Evolutionary conservation across 2,797 vertebrate species (phyloP).

Genomic region (Ispidina picta): DNA sequence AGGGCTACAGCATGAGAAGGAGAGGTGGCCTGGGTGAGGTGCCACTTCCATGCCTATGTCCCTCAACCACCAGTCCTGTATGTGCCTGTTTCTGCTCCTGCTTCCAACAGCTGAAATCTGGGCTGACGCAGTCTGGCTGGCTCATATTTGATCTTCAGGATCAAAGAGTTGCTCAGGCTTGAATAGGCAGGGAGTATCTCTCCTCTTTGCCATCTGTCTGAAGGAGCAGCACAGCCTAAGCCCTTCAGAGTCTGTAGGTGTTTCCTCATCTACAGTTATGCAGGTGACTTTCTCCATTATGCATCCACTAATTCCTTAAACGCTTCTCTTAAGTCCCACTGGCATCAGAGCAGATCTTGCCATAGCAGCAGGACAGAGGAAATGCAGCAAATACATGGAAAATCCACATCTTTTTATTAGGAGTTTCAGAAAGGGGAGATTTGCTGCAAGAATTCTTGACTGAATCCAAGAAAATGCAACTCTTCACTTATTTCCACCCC

Average conservation of each 20-base stretch:
- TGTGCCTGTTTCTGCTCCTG: neutral
- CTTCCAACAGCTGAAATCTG: neutral
- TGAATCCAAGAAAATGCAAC: neutral
- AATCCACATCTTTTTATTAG: neutral
- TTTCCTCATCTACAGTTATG: fast-evolving
- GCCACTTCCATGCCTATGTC: fast-evolving
- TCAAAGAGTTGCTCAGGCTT: neutral
- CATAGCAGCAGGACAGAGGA: neutral
- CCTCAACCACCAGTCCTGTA: neutral
- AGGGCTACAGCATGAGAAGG: fast-evolving
- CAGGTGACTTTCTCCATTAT: neutral
- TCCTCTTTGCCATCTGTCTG: neutral
- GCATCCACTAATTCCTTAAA: neutral
- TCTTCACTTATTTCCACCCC: neutral
- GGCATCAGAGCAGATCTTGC: neutral
- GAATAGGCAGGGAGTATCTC: neutral
- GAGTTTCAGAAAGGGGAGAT: neutral
- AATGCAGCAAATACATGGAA: neutral
- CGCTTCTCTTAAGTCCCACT: neutral
- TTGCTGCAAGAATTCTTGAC: neutral
- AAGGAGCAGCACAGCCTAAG: neutral
- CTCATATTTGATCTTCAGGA: neutral
- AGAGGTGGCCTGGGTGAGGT: neutral
- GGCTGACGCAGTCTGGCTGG: neutral
- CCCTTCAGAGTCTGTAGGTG: neutral